These are phyloP conservation scores for Hyphantria cunea DNA, from an alignment of 1,140 invertebrate genomes.

Conservation along the genomic window DNA sequence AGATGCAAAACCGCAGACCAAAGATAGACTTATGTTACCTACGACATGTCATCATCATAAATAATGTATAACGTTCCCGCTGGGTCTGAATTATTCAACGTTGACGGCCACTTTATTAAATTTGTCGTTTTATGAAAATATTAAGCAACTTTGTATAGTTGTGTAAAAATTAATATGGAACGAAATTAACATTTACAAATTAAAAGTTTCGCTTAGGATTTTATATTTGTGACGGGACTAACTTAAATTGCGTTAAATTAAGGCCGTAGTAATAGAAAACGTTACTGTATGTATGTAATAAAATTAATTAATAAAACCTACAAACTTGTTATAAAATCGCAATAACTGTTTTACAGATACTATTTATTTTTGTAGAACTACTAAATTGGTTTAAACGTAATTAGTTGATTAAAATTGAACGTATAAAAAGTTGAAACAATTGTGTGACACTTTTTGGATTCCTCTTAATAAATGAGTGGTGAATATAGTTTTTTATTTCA, in stretches of 20 bases:
- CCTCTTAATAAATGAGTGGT: too few relatives aligned
- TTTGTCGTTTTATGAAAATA: conserved; percentile 77
- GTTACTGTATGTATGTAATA: too few relatives aligned
- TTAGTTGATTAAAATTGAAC: too few relatives aligned
- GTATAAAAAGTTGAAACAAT: too few relatives aligned
- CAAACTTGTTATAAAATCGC: too few relatives aligned
- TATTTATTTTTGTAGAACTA: too few relatives aligned
- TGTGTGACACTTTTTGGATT: too few relatives aligned
- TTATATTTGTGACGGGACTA: conserved; percentile 14
- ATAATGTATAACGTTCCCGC: conserved; percentile 69
- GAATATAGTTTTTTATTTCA: too few relatives aligned
- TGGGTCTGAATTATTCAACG: conserved; percentile 73
- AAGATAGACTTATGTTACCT: conserved; percentile 66
- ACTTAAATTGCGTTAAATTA: conserved; percentile 22
- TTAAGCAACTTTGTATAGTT: conserved; percentile 43
- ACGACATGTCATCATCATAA: conserved; percentile 76
- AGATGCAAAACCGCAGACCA: conserved; percentile 73
- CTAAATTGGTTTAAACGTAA: too few relatives aligned
- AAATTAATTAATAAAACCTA: background rate
- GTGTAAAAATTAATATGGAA: conserved; percentile 60
- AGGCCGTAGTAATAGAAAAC: conserved; percentile 23
- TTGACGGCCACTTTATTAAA: conserved; percentile 75
- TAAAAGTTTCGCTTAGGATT: conserved; percentile 17
- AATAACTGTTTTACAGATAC: too few relatives aligned
- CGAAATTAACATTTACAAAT: conserved; percentile 36